Base-by-base conservation (phyloP, 2,888 invertebrate species). In the Silvanus unidentatus region DNA sequence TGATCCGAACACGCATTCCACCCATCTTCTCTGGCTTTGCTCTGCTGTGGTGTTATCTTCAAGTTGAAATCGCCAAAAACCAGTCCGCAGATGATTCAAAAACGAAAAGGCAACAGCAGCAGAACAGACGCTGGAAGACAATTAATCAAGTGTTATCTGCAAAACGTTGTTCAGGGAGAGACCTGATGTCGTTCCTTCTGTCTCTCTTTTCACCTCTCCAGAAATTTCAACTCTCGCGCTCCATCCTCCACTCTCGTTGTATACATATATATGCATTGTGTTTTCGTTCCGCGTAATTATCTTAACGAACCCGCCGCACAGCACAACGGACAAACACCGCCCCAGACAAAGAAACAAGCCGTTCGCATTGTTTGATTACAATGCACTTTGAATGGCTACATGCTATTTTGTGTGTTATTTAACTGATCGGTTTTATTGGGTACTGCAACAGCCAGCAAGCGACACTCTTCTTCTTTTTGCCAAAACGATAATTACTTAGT, bases 81-180 rank as follows among this genome's bases (percentile, higher is more conserved):
- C 64, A 61, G 66, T 64, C 63, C 61, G 8, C 58, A 58, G 62
- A 60, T 63, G 5, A 12, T 8, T 5, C 22, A 22, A 5, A 63
- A 64, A 65, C 65, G 62, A 67, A 65, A 64, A 61, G 59, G 61
- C 62, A 54, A 64, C 62, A 59, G 61, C 62, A 54, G 57, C 62
- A 22, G n/a, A n/a, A n/a, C 37, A 60, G 59, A 62, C 62, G 63
- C 60, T 59, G 32, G 58, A 57, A 48, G 58, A 63, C 66, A 64
- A 70, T 70, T 70, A 70, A 70, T 70, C 70, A 69, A 65, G 57
- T 55, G 63, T 68, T 69, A 69, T 70, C 69, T 65, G 47, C 36
- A 39, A 40, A 43, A 47, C 55, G 49, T 51, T 52, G 52, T 11
- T 51, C 48, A 22, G 22, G 22, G 22, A 22, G 22, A 22, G 22